Evolutionary conservation across 1,140 invertebrate genomes (phyloP), one percentile per base, ranked within the genome.

Genomic region (Sitodiplosis mosellana): DNA sequence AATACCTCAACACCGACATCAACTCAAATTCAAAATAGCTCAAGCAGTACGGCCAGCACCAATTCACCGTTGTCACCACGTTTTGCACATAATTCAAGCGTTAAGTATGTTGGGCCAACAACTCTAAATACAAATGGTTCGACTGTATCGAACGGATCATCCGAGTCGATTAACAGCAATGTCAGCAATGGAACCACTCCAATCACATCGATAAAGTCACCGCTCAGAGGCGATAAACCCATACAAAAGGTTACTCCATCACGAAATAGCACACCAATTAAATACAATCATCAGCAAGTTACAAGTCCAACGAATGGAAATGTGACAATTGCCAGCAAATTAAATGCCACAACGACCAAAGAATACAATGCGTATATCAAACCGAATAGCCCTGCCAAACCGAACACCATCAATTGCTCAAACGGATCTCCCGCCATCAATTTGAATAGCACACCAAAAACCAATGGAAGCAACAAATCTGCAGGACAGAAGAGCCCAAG

Each of bases 361-460:
- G 72, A 72, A 20, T 53, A 63, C 20, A 73, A 68, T n/a, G 57
- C 68, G 43, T 84, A 83, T 52, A 72, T 79, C 12, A 83, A 85
- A 58, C 80, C 81, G 4, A 76, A 66, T 18, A 82, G 80, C 40
- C 81, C 80, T 0, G 68, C 77, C 12, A 83, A 81, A 27, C 27
- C 3, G 10, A 27, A 27, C 27, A 27, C 27, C 3, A 27, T 27
- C 3, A 27, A 27, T 10, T 27, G 56, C 71, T 47, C 63, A 64
- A 27, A 33, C 51, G 10, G 48, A 46, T 46, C 55, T 49, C 50
- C 2, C 49, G 47, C 18, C 49, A 45, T 22, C 37, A 38, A 53
- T 53, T 43, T 49, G 48, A 22, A 55, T 54, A 45, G 49, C 52
- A 18, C 48, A 36, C 12, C 14, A 14, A 38, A 14, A 38, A 38